Base-by-base conservation (phyloP, 2,113 vertebrate species). In the Phyllostomus discolor region DNA sequence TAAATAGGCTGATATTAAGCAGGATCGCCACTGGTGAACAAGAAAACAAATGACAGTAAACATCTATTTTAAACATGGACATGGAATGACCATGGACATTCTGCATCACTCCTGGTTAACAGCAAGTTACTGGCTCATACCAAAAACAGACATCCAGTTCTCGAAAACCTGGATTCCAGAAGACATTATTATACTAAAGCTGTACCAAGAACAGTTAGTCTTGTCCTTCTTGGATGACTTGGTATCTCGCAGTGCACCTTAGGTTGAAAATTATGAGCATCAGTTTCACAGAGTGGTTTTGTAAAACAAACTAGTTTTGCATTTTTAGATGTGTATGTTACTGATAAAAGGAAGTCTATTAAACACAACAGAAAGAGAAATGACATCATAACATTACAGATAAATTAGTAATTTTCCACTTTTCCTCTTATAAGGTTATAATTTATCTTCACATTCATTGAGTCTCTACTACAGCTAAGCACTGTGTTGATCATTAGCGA, bases 221-320 rank as follows among this genome's bases (percentile, higher is more conserved):
- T 67, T n/a, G 1, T 19, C 24, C 15, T 86, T 76, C 62, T 41
- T 41, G 41, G 54, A 72, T 72, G 46, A 52, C 43, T 12, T 41
- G 31, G 4, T 31, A 78, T 88, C 22, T 43, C 24, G 1, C 0
- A 50, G 85, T n/a, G n/a, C 7, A 54, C 57, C 33, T 69, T 7
- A 75, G 57, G 16, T 20, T 87, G 70, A 88, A 57, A 54, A 46
- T 72, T 31, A 87, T 4, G 81, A 70, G 76, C 9, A 20, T 31
- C 54, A 67, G 66, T 75, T 95, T 92, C 31, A 80, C 6, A 9
- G 16, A 4, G 16, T 10, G 43, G 2, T 82, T 96, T 75, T 84
- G 5, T 22, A 86, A 81, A 89, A 73, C 54, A 83, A 78, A 69
- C 43, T 52, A 5, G n/a, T 90, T 97, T 94, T 75, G 80, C 31